Evolutionary conservation across 2,113 vertebrate genomes (phyloP), one percentile per base, ranked within the genome.

Genomic region (Falcunculus frontatus): DNA sequence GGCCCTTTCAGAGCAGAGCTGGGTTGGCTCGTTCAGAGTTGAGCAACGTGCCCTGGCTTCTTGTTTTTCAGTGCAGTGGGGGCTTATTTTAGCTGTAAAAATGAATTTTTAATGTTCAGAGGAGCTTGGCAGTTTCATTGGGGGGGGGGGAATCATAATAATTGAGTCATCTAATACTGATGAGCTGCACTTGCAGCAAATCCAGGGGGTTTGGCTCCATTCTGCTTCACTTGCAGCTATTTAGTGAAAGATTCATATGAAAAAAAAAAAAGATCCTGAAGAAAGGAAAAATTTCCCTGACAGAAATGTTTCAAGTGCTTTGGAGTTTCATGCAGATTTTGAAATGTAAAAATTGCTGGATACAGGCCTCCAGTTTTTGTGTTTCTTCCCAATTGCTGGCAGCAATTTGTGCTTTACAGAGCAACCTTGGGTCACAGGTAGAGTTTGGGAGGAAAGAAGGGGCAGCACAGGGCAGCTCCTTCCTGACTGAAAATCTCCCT

Each of bases 101-200:
- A 33, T 30, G 25, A 12, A 26, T 60, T 73, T 67, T 19, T 55
- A 29, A 6, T 3, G 0, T 32, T 0, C 1, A 9, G 76, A 69
- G 68, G 17, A 83, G 44, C 35, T 52, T 47, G 42, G 62, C 42
- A 39, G 39, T 74, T 86, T 50, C 22, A 16, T 8, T 2, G 0
- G 2, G 4, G 8, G 4, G 17, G 19, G 10, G 1, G 9, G 18
- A 37, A 52, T 15, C 1, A 0, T 33, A 47, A 53, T 21, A 14
- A 44, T 33, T 27, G 12, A 82, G 57, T n/a, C 7, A 46, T 13
- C 11, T 44, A 9, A 57, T 84, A 32, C 13, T 47, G 25, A 1
- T 44, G n/a, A 65, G 2, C 49, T 74, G 50, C 46, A 49, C 2
- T 49, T 15, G 37, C 27, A 35, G 25, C 32, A 33, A 11, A 15